phyloP scores from a whole-genome alignment of 2,888 invertebrate species.

The Pogonocherus hispidulus region DNA sequence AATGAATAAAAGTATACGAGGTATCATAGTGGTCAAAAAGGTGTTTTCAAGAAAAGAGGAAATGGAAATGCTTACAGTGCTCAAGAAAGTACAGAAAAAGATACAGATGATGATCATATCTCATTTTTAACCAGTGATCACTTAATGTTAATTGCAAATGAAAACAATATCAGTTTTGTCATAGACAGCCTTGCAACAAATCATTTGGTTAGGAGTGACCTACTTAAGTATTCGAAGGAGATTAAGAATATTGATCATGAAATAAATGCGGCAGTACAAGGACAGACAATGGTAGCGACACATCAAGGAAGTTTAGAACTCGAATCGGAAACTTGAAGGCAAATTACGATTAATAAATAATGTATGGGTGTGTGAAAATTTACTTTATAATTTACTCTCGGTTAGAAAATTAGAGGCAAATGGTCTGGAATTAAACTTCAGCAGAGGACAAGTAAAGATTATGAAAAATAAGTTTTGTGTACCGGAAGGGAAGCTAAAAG shows the following conservation, averaged over 20 bases:
- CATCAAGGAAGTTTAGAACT: conserved; percentile 3
- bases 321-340: background rate
- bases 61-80: background rate
- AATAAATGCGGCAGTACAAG: conserved; percentile 4
- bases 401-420: conserved; percentile 24
- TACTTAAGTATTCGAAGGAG: background rate
- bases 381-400: conserved; percentile 23
- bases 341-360: conserved; percentile 7
- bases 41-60: background rate
- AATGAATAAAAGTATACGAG: background rate
- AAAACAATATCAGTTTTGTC: background rate
- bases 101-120: background rate
- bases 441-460: conserved; percentile 12
- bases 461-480: background rate
- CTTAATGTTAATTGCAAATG: background rate
- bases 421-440: conserved; percentile 14
- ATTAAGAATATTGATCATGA: background rate
- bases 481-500: conserved; percentile 3
- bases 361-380: conserved; percentile 22
- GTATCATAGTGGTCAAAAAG: background rate
- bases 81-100: background rate
- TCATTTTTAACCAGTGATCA: background rate
- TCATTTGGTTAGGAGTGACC: background rate
- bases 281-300: conserved; percentile 8
- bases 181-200: conserved; percentile 1